A percentile compares a stretch with the other conserved stretches of the same genome.
Conservation (phyloP, 1,140 invertebrate species). For the Tetraneura akinire region DNA sequence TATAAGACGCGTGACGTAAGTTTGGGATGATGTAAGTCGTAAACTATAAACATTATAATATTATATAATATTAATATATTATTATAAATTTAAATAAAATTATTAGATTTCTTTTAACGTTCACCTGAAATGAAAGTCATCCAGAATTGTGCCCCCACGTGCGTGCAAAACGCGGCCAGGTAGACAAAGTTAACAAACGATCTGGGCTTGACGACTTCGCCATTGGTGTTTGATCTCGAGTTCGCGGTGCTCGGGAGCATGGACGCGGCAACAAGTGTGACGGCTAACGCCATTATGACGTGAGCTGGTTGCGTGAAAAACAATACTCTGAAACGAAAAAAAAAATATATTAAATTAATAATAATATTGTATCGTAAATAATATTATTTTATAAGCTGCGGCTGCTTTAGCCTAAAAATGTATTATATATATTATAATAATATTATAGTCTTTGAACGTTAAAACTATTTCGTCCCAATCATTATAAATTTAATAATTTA, state of each 20-base stretch:
- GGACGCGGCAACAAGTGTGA: conserved; percentile 63
- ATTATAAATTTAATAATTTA: too few species aligned
- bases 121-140: conserved; percentile 85
- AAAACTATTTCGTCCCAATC: too few species aligned
- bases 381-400: background rate
- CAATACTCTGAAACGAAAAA: conserved; percentile 67
- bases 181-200: conserved; percentile 66
- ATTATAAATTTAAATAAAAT: too few species aligned
- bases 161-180: conserved; percentile 71
- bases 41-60: too few species aligned
- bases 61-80: too few species aligned
- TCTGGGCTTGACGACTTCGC: conserved; percentile 55
- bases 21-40: too few species aligned
- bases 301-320: conserved; percentile 75
- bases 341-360: background rate
- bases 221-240: conserved; percentile 3
- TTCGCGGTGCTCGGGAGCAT: conserved; percentile 36
- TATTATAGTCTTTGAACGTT: too few species aligned
- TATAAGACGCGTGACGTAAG: too few species aligned
- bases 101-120: too few species aligned
- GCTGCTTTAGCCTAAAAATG: background rate
- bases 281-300: conserved; percentile 67
- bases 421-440: too few species aligned
- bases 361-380: background rate
- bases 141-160: conserved; percentile 83